Evolutionary conservation across 2,888 invertebrate genomes (phyloP).

Genomic region (Pandemis cinnamomeana): DNA sequence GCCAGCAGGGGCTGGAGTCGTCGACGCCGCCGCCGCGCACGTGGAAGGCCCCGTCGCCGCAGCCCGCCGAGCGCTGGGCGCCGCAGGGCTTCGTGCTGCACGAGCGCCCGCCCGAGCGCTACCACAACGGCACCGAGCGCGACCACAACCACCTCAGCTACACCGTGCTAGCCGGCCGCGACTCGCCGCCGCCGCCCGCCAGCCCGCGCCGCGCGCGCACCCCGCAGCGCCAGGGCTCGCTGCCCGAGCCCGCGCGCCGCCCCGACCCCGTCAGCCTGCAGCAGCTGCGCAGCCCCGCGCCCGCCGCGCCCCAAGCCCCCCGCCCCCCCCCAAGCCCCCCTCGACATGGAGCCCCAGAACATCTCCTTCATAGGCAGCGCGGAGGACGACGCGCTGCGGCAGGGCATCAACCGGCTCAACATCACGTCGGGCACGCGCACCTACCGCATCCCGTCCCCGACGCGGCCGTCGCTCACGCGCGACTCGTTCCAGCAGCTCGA

Average conservation of each 20-base stretch:
- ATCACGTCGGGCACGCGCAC: slow-evolving; percentile 95
- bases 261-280: slow-evolving; percentile 79
- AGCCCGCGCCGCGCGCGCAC: slow-evolving; percentile 84
- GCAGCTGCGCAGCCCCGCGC: slow-evolving; percentile 85
- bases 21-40: slow-evolving; percentile 62
- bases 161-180: slow-evolving; percentile 83
- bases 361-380: slow-evolving; percentile 95
- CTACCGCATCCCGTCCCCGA: slow-evolving; percentile 95
- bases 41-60: slow-evolving; percentile 66
- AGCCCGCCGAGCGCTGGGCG: slow-evolving; percentile 71
- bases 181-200: slow-evolving; percentile 73
- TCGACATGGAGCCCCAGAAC: slow-evolving; percentile 96
- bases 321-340: slow-evolving; percentile 85
- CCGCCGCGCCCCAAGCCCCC: slow-evolving; percentile 86
- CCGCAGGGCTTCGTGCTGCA: slow-evolving; percentile 88
- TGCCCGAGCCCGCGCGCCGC: slow-evolving; percentile 60
- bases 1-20: slow-evolving; percentile 49
- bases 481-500: slow-evolving; percentile 88
- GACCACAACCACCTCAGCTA: slow-evolving; percentile 83
- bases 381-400: slow-evolving; percentile 82
- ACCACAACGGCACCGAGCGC: slow-evolving; percentile 50
- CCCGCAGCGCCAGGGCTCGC: slow-evolving; percentile 85
- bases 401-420: slow-evolving; percentile 90
- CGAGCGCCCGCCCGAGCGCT: slow-evolving; percentile 86
- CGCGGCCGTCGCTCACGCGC: slow-evolving; percentile 88